Base-by-base conservation (phyloP, 2,888 invertebrate genomes). In the Ernsta delagoae region DNA sequence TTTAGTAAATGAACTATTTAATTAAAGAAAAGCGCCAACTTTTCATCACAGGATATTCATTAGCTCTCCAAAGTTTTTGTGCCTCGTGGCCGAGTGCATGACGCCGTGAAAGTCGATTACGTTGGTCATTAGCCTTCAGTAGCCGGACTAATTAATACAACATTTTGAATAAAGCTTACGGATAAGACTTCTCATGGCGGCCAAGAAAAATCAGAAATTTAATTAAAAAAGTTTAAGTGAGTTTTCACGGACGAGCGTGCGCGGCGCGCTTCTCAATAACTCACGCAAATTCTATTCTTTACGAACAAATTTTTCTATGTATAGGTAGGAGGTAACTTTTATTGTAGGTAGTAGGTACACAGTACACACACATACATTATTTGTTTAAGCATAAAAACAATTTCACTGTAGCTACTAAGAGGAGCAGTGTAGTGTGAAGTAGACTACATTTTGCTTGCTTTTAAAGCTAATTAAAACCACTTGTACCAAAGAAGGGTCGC, bases 201-300 rank as follows among this genome's bases (percentile, higher is more conserved):
- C 77, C 72, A 76, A 83, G 84, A 90, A 92, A 92, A 92, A 92
- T 87, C 86, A 77, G 83, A 92, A 92, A 92, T 90, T 92, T 92
- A 92, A 92, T 91, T 93, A 90, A 92, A 90, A 92, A 92, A 92
- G 91, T 92, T 92, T 82, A 90, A 92, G 92, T 90, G 92, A 92
- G 87, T 91, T 92, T 92, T 89, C 89, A 91, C 91, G 86, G 89
- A 82, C 79, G 84, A 84, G 81, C 86, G 87, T 86, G 83, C 86
- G 84, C 84, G 80, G 77, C 77, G 81, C 80, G 78, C 81, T 84
- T 82, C 83, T 81, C 85, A 86, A 89, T 91, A 90, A 89, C 86
- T 91, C 87, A 88, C 76, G 79, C 80, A 79, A 84, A 87, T 89
- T 87, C 85, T 85, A 77, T 86, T 86, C 83, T 84, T 85, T 85